These are phyloP conservation scores for Calycopis cecrops DNA, from an alignment of 1,140 invertebrate species.

Conservation along the genomic window DNA sequence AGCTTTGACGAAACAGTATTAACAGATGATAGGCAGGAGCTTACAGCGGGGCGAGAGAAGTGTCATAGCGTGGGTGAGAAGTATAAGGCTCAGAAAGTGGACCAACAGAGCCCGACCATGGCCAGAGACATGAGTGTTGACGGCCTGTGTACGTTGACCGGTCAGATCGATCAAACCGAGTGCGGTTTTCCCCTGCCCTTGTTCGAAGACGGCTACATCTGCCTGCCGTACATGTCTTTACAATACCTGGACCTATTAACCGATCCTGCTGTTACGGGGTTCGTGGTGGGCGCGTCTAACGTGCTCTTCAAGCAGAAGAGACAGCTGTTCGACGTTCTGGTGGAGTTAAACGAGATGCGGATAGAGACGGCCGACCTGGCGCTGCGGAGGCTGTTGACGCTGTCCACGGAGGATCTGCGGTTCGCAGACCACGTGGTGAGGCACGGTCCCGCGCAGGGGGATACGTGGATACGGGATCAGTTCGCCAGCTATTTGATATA, in stretches of 20 bases:
- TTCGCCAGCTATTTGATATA: conserved; percentile 95
- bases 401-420: conserved; percentile 96
- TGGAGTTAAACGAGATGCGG: conserved; percentile 92
- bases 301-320: conserved; percentile 97
- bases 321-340: conserved; percentile 92
- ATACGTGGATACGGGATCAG: conserved; percentile 95
- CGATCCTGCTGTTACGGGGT: conserved; percentile 92
- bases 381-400: conserved; percentile 86
- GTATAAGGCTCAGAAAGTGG: conserved; percentile 64
- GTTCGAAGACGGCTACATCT: conserved; percentile 95
- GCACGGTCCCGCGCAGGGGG: conserved; percentile 87
- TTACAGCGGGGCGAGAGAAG: conserved; percentile 59
- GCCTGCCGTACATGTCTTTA: conserved; percentile 96
- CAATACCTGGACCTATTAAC: conserved; percentile 95
- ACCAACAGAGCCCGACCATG: conserved; percentile 70
- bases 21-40: conserved; percentile 49
- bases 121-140: conserved; percentile 74
- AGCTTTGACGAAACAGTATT: conserved; percentile 64
- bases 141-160: conserved; percentile 67
- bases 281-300: conserved; percentile 97
- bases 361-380: conserved; percentile 93
- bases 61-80: conserved; percentile 71
- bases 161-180: conserved; percentile 80
- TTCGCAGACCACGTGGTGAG: conserved; percentile 96
- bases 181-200: conserved; percentile 93